phyloP scores from a whole-genome alignment of 2,888 invertebrate species.

The Thyatira batis region DNA sequence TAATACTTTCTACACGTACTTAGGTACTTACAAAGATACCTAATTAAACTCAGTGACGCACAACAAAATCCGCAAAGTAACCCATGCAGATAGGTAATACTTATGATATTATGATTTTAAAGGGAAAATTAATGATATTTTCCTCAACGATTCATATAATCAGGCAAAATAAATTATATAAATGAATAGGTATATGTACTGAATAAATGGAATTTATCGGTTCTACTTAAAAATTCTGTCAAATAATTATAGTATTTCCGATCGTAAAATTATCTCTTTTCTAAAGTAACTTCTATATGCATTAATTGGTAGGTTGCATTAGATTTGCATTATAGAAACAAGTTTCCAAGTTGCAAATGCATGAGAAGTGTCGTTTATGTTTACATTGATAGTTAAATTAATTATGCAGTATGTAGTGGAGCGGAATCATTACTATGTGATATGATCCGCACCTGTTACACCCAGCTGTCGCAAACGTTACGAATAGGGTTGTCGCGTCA shows the following conservation, averaged over 20 bases:
- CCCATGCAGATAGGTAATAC: too few species aligned
- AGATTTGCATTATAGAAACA: neutral
- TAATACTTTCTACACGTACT: too few species aligned
- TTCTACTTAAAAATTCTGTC: too few species aligned
- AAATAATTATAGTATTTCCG: neutral
- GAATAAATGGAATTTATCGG: too few species aligned
- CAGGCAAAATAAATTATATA: too few species aligned
- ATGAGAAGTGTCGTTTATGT: neutral
- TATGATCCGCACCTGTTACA: slow-evolving; percentile 51
- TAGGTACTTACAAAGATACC: too few species aligned
- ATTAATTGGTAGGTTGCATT: neutral
- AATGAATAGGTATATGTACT: too few species aligned
- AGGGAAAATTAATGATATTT: neutral
- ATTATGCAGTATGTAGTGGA: slow-evolving; percentile 14
- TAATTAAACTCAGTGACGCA: too few species aligned
- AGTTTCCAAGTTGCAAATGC: neutral
- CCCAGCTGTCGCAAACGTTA: slow-evolving; percentile 46
- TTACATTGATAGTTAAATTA: slow-evolving; percentile 22
- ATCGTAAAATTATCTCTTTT: neutral
- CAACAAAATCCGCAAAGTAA: too few species aligned
- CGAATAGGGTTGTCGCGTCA: neutral
- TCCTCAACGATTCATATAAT: neutral
- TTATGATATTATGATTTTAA: neutral
- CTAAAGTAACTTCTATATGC: neutral
- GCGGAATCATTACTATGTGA: slow-evolving; percentile 24